Evolutionary conservation across 2,797 vertebrate genomes (phyloP).

Genomic region (Gephyroberyx darwinii): DNA sequence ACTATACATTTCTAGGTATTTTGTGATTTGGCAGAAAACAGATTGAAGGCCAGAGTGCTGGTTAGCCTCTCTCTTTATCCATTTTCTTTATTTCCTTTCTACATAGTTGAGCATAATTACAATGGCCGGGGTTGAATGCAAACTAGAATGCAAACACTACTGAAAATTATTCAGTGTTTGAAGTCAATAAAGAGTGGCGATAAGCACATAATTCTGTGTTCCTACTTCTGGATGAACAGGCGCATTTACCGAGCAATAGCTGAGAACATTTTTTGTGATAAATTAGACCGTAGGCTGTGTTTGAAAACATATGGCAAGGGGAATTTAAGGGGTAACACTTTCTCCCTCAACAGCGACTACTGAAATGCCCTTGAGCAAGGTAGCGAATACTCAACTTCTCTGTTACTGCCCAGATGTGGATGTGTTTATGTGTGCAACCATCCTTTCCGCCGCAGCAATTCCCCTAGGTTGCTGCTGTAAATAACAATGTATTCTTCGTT

Average conservation of each 20-base stretch:
- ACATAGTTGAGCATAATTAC: constrained; percentile 20
- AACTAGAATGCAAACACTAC: background rate
- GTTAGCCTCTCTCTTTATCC: background rate
- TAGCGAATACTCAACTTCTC: background rate
- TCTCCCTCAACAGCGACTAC: background rate
- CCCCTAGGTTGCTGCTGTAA: background rate
- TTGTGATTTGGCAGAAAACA: constrained; percentile 16
- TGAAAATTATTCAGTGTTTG: background rate
- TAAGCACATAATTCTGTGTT: no score
- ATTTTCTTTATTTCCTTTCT: constrained; percentile 25
- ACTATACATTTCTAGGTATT: constrained; percentile 25
- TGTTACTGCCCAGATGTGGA: background rate
- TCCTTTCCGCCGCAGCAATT: background rate
- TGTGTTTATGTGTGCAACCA: background rate
- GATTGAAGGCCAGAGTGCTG: background rate
- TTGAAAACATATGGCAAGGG: no score
- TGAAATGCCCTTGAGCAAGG: background rate
- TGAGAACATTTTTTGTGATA: no score
- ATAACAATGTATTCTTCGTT: background rate
- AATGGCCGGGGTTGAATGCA: constrained; percentile 14
- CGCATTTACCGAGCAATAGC: no score
- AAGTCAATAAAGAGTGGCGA: no score
- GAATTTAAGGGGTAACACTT: no score
- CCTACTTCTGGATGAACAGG: no score
- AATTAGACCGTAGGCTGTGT: no score